Conservation (phyloP, 2,113 vertebrate genomes). For the Danionella cerebrum region DNA sequence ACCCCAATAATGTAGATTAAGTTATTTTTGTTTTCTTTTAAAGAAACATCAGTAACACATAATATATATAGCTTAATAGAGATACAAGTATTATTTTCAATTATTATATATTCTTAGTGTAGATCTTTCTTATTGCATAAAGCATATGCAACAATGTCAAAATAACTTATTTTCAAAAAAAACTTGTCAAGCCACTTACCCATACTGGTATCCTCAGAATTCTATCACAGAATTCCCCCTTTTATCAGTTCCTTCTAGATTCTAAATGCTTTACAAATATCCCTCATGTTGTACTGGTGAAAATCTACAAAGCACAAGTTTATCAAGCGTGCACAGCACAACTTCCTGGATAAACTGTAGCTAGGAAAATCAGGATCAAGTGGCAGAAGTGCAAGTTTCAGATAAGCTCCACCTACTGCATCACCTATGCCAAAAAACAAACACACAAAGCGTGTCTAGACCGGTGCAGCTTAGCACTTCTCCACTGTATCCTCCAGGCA, state of each 20-base stretch:
- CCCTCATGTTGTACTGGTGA: conserved; percentile 16
- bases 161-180: too few species aligned
- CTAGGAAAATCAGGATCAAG: background rate
- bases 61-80: too few species aligned
- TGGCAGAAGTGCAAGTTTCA: background rate
- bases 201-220: conserved; percentile 11
- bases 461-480: background rate
- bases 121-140: too few species aligned
- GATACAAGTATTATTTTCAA: too few species aligned
- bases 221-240: background rate
- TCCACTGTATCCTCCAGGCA: background rate
- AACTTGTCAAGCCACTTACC: conserved; percentile 32
- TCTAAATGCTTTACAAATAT: background rate
- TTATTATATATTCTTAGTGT: too few species aligned
- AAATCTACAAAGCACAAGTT: background rate
- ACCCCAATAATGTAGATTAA: background rate
- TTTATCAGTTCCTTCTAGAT: too few species aligned
- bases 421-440: background rate
- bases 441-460: conserved; percentile 8
- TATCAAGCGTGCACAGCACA: background rate
- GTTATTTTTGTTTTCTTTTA: conserved; percentile 21
- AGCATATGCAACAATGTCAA: too few species aligned
- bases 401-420: conserved; percentile 14
- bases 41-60: background rate
- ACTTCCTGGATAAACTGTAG: background rate